Evolutionary conservation across 1,140 invertebrate genomes (phyloP).

Genomic region (Orius laevigatus): DNA sequence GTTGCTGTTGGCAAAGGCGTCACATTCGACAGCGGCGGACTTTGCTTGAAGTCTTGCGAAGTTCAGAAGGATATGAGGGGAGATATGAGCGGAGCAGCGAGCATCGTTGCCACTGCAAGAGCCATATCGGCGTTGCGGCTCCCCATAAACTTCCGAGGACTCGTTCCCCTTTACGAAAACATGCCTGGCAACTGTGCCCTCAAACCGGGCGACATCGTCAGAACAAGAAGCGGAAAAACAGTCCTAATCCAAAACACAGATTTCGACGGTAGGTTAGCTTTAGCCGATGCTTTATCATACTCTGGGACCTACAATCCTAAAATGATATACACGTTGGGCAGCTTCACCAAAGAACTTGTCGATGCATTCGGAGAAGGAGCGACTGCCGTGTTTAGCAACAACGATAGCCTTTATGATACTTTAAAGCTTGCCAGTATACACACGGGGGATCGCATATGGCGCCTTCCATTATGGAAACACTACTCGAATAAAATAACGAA

Average conservation of each 20-base stretch:
- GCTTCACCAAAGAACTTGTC: constrained; percentile 21
- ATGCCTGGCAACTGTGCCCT: constrained; percentile 67
- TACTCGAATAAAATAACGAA: constrained; percentile 25
- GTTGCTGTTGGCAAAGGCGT: constrained; percentile 35
- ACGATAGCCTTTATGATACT: constrained; percentile 30
- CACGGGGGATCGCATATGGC: constrained; percentile 47
- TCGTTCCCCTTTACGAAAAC: constrained; percentile 76
- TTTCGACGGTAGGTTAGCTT: constrained; percentile 42
- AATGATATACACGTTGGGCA: constrained; percentile 42
- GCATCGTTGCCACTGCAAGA: constrained; percentile 34
- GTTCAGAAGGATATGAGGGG: constrained; percentile 43
- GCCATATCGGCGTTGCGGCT: constrained; percentile 34
- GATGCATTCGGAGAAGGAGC: constrained; percentile 33
- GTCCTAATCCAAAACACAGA: constrained; percentile 50
- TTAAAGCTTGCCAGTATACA: constrained; percentile 31
- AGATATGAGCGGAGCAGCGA: constrained; percentile 50
- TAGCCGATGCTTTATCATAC: constrained; percentile 46
- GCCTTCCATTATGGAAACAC: constrained; percentile 43
- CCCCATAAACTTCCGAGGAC: constrained; percentile 36
- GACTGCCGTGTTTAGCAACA: constrained; percentile 39
- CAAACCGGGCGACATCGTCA: constrained; percentile 76
- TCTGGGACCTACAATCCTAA: constrained; percentile 39
- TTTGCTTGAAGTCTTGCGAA: constrained; percentile 38
- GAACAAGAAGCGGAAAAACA: constrained; percentile 60
- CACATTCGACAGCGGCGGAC: constrained; percentile 49